Evolutionary conservation across 2,888 invertebrate genomes (phyloP).

Genomic region (Labia minor): DNA sequence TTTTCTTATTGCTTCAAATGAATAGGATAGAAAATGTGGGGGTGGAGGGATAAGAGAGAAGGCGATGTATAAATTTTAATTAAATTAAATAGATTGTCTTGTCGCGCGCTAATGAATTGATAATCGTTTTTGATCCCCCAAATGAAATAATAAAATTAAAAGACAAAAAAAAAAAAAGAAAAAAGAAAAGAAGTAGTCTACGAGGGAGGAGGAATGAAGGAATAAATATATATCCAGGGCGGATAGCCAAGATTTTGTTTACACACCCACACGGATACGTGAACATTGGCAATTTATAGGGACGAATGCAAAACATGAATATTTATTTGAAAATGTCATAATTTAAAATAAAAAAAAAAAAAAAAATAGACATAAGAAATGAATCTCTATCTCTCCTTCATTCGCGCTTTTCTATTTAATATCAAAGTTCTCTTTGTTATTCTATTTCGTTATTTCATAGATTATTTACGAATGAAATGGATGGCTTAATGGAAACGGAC

Average conservation of each 20-base stretch:
- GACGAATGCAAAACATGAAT: conserved; percentile 13
- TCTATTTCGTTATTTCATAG: neutral
- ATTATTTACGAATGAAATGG: conserved; percentile 6
- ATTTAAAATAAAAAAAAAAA: neutral
- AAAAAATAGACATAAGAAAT: neutral
- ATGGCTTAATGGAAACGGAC: conserved; percentile 2
- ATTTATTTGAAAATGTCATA: conserved; percentile 2
- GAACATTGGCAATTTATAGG: conserved; percentile 1
- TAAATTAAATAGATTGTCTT: too few relatives aligned
- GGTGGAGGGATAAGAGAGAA: neutral
- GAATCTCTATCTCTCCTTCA: neutral
- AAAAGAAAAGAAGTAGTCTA: too few relatives aligned
- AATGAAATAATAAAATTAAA: too few relatives aligned
- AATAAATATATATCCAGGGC: conserved; percentile 13
- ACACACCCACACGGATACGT: neutral
- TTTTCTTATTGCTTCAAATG: too few relatives aligned
- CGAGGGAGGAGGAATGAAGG: neutral
- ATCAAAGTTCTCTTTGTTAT: conserved; percentile 5
- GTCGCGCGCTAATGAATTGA: too few relatives aligned
- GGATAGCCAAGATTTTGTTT: neutral
- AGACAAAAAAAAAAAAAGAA: too few relatives aligned
- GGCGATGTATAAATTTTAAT: too few relatives aligned
- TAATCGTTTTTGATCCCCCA: too few relatives aligned
- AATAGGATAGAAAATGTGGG: too few relatives aligned
- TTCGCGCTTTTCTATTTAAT: neutral